phyloP scores from a whole-genome alignment of 2,113 vertebrate genomes.

The Cettia cetti region DNA sequence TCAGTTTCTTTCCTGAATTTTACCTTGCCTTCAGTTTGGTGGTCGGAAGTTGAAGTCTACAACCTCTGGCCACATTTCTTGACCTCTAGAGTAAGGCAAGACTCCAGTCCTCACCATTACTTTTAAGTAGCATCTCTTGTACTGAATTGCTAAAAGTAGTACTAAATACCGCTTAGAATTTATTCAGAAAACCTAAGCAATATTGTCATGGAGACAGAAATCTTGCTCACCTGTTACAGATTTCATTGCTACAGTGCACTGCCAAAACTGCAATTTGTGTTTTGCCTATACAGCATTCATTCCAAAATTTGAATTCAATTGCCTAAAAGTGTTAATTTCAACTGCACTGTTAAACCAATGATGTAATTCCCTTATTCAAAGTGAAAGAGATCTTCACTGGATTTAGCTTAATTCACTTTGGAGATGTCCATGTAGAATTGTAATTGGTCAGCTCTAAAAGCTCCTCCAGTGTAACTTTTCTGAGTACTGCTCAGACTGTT shows the following conservation, averaged over 20 bases:
- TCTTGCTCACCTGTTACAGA: not conserved
- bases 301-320: not conserved
- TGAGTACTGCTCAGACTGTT: not conserved
- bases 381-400: not conserved
- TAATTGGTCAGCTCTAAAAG: not conserved
- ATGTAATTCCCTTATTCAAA: not conserved
- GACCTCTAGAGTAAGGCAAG: not conserved
- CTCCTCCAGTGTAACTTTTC: not conserved
- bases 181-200: not conserved
- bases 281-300: not conserved
- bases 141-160: not conserved
- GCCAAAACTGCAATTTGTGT: not conserved
- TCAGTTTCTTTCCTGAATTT: not conserved
- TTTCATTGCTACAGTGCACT: not conserved
- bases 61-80: not conserved
- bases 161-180: not conserved
- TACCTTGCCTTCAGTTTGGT: not conserved
- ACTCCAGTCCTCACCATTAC: not conserved
- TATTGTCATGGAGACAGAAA: slow-evolving; percentile 38
- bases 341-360: not conserved
- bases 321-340: not conserved
- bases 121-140: not conserved
- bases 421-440: not conserved
- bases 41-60: not conserved
- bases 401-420: not conserved